These are phyloP conservation scores for Junonia oenone DNA, from an alignment of 2,888 invertebrate genomes.

Conservation along the genomic window DNA sequence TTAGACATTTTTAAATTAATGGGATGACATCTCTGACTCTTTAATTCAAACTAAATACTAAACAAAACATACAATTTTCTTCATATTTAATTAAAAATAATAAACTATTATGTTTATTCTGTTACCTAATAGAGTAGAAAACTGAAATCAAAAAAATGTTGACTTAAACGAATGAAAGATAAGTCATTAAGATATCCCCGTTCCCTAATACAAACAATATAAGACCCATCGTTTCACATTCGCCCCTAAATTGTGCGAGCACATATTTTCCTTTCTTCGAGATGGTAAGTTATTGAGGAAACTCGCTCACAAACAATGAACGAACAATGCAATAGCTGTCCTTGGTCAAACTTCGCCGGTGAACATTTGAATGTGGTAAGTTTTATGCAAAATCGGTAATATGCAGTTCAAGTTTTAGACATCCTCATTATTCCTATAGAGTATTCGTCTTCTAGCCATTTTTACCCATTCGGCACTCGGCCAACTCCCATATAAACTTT, in stretches of 20 bases:
- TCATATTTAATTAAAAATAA: too few species aligned
- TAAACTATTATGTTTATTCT: too few species aligned
- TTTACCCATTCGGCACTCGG: background rate
- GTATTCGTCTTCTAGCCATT: background rate
- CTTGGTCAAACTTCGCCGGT: background rate
- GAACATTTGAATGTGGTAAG: background rate
- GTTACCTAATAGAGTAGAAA: too few species aligned
- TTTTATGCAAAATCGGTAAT: background rate
- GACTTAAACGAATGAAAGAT: too few species aligned
- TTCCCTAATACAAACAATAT: background rate
- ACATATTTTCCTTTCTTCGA: background rate
- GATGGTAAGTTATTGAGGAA: slow-evolving; percentile 12
- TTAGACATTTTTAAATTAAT: too few species aligned
- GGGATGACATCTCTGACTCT: too few species aligned
- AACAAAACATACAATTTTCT: too few species aligned
- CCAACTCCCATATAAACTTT: background rate
- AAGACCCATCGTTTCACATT: background rate
- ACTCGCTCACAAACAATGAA: slow-evolving; percentile 4
- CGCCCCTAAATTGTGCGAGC: background rate
- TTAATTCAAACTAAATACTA: too few species aligned
- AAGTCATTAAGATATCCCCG: background rate
- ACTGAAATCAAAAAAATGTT: too few species aligned
- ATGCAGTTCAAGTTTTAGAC: background rate
- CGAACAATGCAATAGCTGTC: slow-evolving; percentile 7
- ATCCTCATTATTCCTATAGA: background rate